Percentiles rank a stretch among this genome's conserved stretches.
phyloP scores from a whole-genome alignment of 2,113 vertebrate genomes.

The Cryptomyrus ogoouensis region DNA sequence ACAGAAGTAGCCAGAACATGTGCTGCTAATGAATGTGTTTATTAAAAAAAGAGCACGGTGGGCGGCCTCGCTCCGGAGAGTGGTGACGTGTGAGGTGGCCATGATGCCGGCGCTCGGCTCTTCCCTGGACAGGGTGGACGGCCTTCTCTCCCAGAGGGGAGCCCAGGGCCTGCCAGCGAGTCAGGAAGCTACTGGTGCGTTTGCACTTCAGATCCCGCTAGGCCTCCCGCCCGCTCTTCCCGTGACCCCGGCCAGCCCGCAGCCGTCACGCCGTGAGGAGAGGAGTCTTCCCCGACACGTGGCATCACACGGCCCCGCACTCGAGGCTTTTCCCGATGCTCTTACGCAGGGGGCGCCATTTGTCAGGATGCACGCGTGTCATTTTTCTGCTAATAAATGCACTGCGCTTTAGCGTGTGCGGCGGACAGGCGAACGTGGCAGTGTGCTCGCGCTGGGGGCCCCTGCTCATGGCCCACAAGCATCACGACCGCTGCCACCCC shows the following conservation, averaged over 20 bases:
- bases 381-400: background rate
- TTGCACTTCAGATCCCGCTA: constrained; percentile 30
- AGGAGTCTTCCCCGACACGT: constrained; percentile 18
- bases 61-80: background rate
- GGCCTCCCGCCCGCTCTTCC: constrained; percentile 35
- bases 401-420: background rate
- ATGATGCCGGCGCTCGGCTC: constrained; percentile 46
- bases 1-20: background rate
- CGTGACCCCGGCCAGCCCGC: constrained; percentile 33
- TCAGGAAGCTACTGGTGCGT: constrained; percentile 55
- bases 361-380: background rate
- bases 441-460: background rate
- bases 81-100: constrained; percentile 59
- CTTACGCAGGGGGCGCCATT: background rate
- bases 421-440: background rate
- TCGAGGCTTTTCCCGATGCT: background rate
- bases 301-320: background rate
- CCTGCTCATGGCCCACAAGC: constrained; percentile 20
- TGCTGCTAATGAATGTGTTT: background rate
- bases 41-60: background rate
- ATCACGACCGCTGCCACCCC: background rate
- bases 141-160: constrained; percentile 37
- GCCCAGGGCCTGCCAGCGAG: constrained; percentile 39
- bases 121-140: constrained; percentile 44
- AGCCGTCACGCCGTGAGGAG: constrained; percentile 20